phyloP scores from a whole-genome alignment of 2,797 vertebrate species.

The Acomys russatus region DNA sequence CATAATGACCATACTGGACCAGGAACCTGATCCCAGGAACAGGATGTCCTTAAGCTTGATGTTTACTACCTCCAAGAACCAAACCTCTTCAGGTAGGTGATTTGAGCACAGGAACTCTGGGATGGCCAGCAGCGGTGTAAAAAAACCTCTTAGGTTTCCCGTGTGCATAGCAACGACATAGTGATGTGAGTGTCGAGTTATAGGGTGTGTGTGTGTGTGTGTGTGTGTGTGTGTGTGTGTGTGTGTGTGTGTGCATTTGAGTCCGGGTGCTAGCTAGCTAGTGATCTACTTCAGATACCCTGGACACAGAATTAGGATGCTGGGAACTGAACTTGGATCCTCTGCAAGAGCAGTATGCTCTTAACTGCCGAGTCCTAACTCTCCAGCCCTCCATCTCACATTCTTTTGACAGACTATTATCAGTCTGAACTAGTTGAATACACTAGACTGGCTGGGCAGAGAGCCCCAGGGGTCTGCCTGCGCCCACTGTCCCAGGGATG shows the following conservation, averaged over 20 bases:
- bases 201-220: neutral
- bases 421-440: neutral
- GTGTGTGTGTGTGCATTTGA: neutral
- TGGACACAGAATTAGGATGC: neutral
- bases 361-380: neutral
- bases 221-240: neutral
- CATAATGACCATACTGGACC: conserved; percentile 93
- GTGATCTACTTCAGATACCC: too few relatives aligned
- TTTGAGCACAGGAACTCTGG: neutral
- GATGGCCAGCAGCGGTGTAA: neutral
- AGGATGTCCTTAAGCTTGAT: conserved; percentile 94
- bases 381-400: neutral
- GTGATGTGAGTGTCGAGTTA: neutral
- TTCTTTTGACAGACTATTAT: neutral
- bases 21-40: conserved; percentile 91
- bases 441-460: neutral
- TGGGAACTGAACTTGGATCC: neutral
- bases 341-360: neutral
- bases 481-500: neutral
- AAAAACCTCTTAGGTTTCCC: neutral
- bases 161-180: neutral
- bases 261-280: neutral
- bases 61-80: conserved; percentile 91
- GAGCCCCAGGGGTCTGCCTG: neutral
- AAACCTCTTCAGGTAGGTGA: conserved; percentile 77